Conservation (phyloP, 37 sponge, comb jelly and placozoan genomes). For the Chondrilla cf. caribensis region DNA sequence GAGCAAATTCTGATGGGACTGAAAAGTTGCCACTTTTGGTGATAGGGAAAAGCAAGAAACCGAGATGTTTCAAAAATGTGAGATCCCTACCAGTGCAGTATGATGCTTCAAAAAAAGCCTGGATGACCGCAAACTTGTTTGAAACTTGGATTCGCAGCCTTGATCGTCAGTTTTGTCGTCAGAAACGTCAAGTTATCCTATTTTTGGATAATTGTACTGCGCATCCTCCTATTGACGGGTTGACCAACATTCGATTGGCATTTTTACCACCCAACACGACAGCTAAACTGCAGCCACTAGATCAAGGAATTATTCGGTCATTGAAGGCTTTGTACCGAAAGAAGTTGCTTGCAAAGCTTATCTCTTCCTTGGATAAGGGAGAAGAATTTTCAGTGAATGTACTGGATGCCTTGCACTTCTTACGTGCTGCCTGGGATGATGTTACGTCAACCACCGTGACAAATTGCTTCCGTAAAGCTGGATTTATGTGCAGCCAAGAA, state of each 20-base stretch:
- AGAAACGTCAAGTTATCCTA: slow-evolving; percentile 13
- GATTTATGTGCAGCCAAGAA: background rate
- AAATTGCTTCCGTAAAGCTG: background rate
- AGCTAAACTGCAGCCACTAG: slow-evolving; percentile 9
- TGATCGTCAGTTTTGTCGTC: background rate
- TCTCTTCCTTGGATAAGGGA: slow-evolving; percentile 1
- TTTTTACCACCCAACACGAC: slow-evolving; percentile 19
- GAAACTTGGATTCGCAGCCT: slow-evolving; percentile 5
- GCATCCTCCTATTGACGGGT: slow-evolving; percentile 21
- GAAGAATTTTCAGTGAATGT: background rate
- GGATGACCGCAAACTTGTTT: slow-evolving; percentile 25
- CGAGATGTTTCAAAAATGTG: slow-evolving; percentile 25
- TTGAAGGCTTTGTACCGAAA: background rate
- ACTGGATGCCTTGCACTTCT: background rate
- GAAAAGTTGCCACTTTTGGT: slow-evolving; percentile 19
- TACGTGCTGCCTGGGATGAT: background rate
- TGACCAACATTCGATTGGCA: slow-evolving; percentile 20
- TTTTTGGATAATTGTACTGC: slow-evolving; percentile 30
- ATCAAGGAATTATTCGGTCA: slow-evolving; percentile 26
- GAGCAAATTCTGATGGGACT: slow-evolving; percentile 23
- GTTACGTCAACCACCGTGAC: background rate
- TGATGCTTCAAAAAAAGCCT: background rate
- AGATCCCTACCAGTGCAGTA: slow-evolving; percentile 14
- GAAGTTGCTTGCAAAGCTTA: slow-evolving; percentile 26
- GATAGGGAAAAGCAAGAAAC: slow-evolving; percentile 36